Evolutionary conservation across 2,888 invertebrate species (phyloP), one percentile per base, ranked within the genome.

Genomic region (Ecdyonurus torrentis): DNA sequence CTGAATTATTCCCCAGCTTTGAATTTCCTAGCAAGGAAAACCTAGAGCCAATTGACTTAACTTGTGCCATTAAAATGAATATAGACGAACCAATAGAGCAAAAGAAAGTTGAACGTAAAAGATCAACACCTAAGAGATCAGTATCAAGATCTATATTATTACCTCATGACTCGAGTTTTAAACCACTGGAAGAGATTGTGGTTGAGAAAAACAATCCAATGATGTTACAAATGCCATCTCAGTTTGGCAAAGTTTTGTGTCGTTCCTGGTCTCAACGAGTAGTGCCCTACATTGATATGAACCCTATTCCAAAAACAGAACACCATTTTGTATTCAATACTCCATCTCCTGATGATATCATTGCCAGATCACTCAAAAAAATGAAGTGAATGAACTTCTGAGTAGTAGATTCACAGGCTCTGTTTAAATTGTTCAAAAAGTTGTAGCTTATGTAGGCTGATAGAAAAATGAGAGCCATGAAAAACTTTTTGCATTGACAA

Each of bases 261-360:
- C 73, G 70, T 68, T 74, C 69, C 58, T 76, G 73, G 73, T 68
- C 66, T 52, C 65, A 64, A 52, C 68, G 70, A 5, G 67, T 68
- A 7, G 58, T 71, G 23, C 60, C 67, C 58, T 67, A 68, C 61
- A 61, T 66, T 5, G 55, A 55, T n/a, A n/a, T 22, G 19, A 20
- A 55, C 63, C 25, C 67, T 65, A 62, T 25, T 63, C 62, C 66
- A 64, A 63, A 65, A 63, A 64, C 64, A 64, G 59, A 55, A 25
- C 64, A 62, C 2, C 68, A 66, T 58, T 85, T 84, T 74, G 74
- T 77, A 66, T 86, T 85, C 72, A 73, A 77, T 25, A 76, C 76
- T 55, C 79, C 79, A 1, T 85, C 85, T 0, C 84, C 84, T 10
- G 83, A 84, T 73, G 81, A 79, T 71, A 67, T 76, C 63, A 77